Evolutionary conservation across 2,113 vertebrate genomes (phyloP).

Genomic region (Paradoxurus hermaphroditus): DNA sequence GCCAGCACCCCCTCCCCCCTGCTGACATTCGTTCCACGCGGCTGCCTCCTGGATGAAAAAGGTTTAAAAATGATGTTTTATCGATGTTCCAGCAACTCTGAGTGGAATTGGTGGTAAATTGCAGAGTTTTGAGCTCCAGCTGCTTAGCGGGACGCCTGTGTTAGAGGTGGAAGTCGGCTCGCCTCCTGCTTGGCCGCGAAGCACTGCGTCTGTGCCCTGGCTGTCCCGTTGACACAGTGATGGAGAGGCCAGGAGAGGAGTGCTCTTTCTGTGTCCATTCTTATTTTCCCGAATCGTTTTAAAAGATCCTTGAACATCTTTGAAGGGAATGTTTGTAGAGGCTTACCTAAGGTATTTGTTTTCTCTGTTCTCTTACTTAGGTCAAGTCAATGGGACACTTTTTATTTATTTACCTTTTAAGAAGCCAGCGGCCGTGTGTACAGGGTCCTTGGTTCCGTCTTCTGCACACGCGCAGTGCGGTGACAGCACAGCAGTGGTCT

Average conservation of each 20-base stretch:
- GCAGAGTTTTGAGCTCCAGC: neutral
- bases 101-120: fast-evolving
- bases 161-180: fast-evolving
- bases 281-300: neutral
- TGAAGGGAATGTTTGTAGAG: neutral
- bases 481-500: fast-evolving
- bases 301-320: neutral
- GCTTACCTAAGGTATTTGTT: fast-evolving
- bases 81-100: neutral
- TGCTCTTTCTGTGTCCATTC: fast-evolving
- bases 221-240: fast-evolving
- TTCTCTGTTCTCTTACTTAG: neutral
- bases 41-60: neutral
- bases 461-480: fast-evolving
- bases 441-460: neutral
- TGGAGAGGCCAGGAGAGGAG: fast-evolving
- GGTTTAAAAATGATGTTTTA: neutral
- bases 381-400: neutral
- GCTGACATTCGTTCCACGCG: neutral
- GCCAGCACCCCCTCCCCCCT: neutral
- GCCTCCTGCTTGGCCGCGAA: fast-evolving
- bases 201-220: fast-evolving
- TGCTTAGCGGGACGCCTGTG: fast-evolving
- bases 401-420: neutral
- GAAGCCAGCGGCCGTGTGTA: fast-evolving